Evolutionary conservation across 1,140 invertebrate genomes (phyloP), one percentile per base, ranked within the genome.

Genomic region (Antheraea pernyi): DNA sequence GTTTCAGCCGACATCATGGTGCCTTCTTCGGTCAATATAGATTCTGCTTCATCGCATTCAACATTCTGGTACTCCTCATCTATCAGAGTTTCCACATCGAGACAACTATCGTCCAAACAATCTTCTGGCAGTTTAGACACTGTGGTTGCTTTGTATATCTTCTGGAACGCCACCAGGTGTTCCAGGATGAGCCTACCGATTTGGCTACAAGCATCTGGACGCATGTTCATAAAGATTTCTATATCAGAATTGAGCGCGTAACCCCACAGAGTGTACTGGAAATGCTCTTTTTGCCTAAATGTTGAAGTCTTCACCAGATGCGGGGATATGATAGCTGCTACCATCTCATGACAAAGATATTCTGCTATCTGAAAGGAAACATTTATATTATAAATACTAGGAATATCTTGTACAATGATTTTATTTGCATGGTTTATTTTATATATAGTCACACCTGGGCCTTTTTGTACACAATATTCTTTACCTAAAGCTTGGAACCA

Each of bases 241-340:
- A 94, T 92, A 73, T 94, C 91, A 0, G 91, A 89, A 72, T 93
- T 92, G 6, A 94, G 77, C 9, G 92, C 87, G 70, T 94, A 91
- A n/a, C 94, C 93, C 94, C 94, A 94, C n/a, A 94, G 74, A 0
- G 91, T 93, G 78, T 93, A 93, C 71, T 92, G 91, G 46, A 93
- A 93, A 60, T 93, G 91, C 65, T 93, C 92, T 64, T 93, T 53
- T 76, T 88, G 89, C 75, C 84, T 82, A 79, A 90, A 91, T 11
- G 81, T 92, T 37, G 82, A 91, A 64, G 88, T 93, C 87, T 85
- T 92, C n/a, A 89, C 88, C 61, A 92, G 80, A 73, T 91, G 91
- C 11, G 91, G 92, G 0, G 86, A 90, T 72, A 91, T 89, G 61
- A 93, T 89, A 0, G 93, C 86, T 16, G 82, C 88, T 37, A 94